phyloP scores from a whole-genome alignment of 2,888 invertebrate species.

The Nomada fucata region DNA sequence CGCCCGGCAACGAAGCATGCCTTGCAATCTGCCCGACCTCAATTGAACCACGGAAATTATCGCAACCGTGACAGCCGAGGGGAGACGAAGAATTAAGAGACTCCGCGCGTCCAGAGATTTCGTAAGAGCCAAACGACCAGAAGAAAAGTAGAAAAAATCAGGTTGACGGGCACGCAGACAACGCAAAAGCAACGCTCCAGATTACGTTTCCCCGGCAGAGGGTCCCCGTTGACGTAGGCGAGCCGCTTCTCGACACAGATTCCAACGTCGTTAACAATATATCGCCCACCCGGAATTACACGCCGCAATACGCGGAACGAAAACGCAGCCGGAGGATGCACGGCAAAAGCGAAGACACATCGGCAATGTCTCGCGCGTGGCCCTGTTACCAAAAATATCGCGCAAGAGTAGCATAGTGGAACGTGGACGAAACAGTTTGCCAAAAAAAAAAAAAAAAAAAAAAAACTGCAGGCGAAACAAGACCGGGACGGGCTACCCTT shows the following conservation, averaged over 20 bases:
- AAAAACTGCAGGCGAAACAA: constrained; percentile 24
- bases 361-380: neutral
- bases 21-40: too few relatives aligned
- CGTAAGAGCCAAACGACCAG: neutral
- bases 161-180: constrained; percentile 21
- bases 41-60: neutral
- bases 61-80: neutral
- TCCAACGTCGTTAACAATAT: constrained; percentile 56
- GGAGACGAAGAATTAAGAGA: neutral
- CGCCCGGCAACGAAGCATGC: too few relatives aligned
- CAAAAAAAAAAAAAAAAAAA: constrained; percentile 24
- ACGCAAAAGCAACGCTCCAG: constrained; percentile 44
- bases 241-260: constrained; percentile 51
- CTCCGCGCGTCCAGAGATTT: neutral
- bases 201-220: constrained; percentile 32
- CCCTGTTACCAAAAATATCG: constrained; percentile 8
- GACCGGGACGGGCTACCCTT: constrained; percentile 43
- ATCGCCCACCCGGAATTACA: constrained; percentile 48
- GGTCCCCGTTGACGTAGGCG: constrained; percentile 41
- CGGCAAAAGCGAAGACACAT: neutral
- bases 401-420: too few relatives aligned
- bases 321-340: neutral
- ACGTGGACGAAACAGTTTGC: neutral
- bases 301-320: constrained; percentile 28
- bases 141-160: neutral